These are phyloP conservation scores for Norana najaformis DNA, from an alignment of 2,888 invertebrate genomes.

Conservation along the genomic window DNA sequence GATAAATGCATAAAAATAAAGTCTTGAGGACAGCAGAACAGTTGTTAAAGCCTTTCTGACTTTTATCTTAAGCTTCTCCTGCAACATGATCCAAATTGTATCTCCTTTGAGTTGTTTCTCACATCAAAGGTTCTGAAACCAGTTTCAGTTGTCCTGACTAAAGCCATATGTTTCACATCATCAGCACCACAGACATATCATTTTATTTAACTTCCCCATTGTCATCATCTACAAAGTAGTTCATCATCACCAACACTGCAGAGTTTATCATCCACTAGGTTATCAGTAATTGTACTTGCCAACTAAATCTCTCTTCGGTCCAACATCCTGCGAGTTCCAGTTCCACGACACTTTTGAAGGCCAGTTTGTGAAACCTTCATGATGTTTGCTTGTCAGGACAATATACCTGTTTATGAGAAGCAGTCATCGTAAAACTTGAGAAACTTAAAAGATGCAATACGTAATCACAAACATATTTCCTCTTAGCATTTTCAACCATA, in stretches of 20 bases:
- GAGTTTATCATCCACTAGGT: neutral
- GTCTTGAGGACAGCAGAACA: neutral
- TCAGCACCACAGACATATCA: neutral
- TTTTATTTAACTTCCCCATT: neutral
- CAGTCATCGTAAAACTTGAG: neutral
- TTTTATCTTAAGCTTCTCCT: neutral
- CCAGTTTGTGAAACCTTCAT: slow-evolving; percentile 83
- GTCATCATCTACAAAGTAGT: neutral
- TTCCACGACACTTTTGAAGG: slow-evolving; percentile 80
- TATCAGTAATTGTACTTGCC: slow-evolving; percentile 62
- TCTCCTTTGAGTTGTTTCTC: neutral
- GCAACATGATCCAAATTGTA: neutral
- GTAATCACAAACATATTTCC: neutral
- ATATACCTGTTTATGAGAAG: slow-evolving; percentile 70
- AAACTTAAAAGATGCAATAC: neutral
- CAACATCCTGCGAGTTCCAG: slow-evolving; percentile 81
- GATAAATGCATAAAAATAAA: too few species aligned
- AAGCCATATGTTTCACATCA: too few species aligned
- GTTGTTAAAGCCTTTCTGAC: neutral
- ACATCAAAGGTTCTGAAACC: too few species aligned
- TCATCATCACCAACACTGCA: neutral
- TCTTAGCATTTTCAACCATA: neutral
- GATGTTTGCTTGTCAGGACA: slow-evolving; percentile 84
- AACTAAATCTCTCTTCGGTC: slow-evolving; percentile 77
- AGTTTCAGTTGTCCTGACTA: too few species aligned